Evolutionary conservation across 2,113 vertebrate genomes (phyloP), one percentile per base, ranked within the genome.

Genomic region (Oncorhynchus kisutch): DNA sequence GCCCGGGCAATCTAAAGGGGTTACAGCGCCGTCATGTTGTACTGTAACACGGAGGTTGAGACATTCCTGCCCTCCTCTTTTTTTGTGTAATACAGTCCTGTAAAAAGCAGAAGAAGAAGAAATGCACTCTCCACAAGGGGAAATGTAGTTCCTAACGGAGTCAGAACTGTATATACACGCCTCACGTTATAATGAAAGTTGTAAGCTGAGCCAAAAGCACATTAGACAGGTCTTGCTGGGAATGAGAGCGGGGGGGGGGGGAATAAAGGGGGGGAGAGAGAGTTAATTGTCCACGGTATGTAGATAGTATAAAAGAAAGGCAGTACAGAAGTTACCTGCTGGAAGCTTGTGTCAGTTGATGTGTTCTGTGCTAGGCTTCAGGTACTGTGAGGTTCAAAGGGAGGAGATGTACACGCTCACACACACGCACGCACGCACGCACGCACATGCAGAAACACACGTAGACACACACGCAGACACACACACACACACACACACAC

Each of bases 81-180:
- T 62, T 62, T 75, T 78, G 13, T 9, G 31, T 34, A 83, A 82
- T 85, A 76, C 62, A 74, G 79, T 85, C 85, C 79, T 78, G 54
- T 71, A 78, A 72, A 64, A 13, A 68, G 80, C 65, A 80, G 79
- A 83, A 82, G 73, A 83, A 83, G 71, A 86, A 81, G 75, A 81
- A 85, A 29, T 75, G 34, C 72, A 39, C 68, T 71, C 74, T 70
- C 70, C 77, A 81, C 79, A 81, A 81, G 75, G 20, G 71, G 81
- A 78, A 68, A 64, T 81, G 78, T 74, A 87, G 73, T 74, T 68
- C 79, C 81, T 85, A 76, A 87, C 80, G 27, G 76, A 71, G 57
- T 39, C 72, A 75, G 78, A 81, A 80, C 84, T 82, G 81, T 81
- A 84, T 90, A 87, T 86, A 82, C 84, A 81, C 77, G 81, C 79